phyloP scores from a whole-genome alignment of 2,888 invertebrate genomes.

The Caenorhabditis panamensis region DNA sequence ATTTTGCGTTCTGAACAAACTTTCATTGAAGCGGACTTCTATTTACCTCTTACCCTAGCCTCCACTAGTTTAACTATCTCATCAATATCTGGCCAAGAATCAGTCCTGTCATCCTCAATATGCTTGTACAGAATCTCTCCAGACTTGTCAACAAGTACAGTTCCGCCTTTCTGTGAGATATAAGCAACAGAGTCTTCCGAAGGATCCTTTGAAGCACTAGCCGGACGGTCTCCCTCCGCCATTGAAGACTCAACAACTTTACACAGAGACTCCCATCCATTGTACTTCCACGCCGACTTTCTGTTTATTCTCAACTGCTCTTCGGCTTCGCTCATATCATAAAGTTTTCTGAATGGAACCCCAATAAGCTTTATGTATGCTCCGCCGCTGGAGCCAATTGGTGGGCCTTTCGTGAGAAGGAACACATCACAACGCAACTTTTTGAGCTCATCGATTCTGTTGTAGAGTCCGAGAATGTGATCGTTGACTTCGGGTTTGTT shows the following conservation, averaged over 20 bases:
- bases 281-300: slow-evolving; percentile 58
- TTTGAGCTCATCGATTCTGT: slow-evolving; percentile 66
- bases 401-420: slow-evolving; percentile 70
- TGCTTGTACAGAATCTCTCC: slow-evolving; percentile 67
- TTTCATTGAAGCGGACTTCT: not conserved
- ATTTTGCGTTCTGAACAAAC: slow-evolving; percentile 38
- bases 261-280: slow-evolving; percentile 61
- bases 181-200: slow-evolving; percentile 50
- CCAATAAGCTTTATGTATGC: slow-evolving; percentile 72
- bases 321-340: slow-evolving; percentile 68
- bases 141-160: slow-evolving; percentile 62
- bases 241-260: slow-evolving; percentile 64
- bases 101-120: slow-evolving; percentile 61
- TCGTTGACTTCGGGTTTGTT: slow-evolving; percentile 66
- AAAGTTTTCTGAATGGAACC: slow-evolving; percentile 70
- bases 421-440: slow-evolving; percentile 67
- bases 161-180: slow-evolving; percentile 65
- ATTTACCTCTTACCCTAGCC: no score
- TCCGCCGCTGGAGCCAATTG: slow-evolving; percentile 69
- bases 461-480: slow-evolving; percentile 71
- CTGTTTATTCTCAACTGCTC: slow-evolving; percentile 63
- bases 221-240: slow-evolving; percentile 37
- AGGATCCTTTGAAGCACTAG: slow-evolving; percentile 1
- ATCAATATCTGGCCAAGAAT: slow-evolving; percentile 64
- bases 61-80: slow-evolving; percentile 62